Evolutionary conservation across 2,113 vertebrate genomes (phyloP).

Genomic region (Solea senegalensis): DNA sequence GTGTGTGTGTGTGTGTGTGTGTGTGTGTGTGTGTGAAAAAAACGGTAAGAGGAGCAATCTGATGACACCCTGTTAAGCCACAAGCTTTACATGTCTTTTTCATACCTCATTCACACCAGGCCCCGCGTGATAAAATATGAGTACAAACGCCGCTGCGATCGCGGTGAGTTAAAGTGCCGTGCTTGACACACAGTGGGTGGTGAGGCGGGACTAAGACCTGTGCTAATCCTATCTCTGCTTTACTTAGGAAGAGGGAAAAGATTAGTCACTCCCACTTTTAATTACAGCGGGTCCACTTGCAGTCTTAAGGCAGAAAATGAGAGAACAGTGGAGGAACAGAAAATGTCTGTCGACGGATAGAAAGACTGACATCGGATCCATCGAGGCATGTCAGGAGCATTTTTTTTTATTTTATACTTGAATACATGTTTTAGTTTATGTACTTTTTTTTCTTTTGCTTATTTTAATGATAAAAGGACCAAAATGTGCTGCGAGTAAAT

Average conservation of each 20-base stretch:
- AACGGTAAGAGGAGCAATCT: slow-evolving; percentile 35
- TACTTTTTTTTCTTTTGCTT: too few relatives aligned
- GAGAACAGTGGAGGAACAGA: too few relatives aligned
- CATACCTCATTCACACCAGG: slow-evolving; percentile 26
- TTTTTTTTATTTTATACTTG: too few relatives aligned
- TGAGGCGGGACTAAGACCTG: slow-evolving; percentile 54
- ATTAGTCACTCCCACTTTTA: slow-evolving; percentile 28
- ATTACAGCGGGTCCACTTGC: slow-evolving; percentile 20
- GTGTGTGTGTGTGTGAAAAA: slow-evolving; percentile 21
- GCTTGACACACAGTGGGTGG: slow-evolving; percentile 53
- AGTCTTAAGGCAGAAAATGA: too few relatives aligned
- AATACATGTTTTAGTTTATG: too few relatives aligned
- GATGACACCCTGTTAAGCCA: slow-evolving; percentile 25
- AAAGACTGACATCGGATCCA: too few relatives aligned
- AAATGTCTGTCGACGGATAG: too few relatives aligned
- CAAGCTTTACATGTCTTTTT: slow-evolving; percentile 40
- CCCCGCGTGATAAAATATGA: slow-evolving; percentile 34
- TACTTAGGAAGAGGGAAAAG: slow-evolving; percentile 17
- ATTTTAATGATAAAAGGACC: too few relatives aligned
- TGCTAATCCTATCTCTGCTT: slow-evolving; percentile 52
- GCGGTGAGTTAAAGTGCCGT: slow-evolving; percentile 43
- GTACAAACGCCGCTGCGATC: slow-evolving; percentile 50
- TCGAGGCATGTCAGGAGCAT: too few relatives aligned
- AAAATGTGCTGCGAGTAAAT: too few relatives aligned
- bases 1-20: slow-evolving; percentile 1